These are phyloP conservation scores for Drosophila merina DNA, from an alignment of 2,888 invertebrate genomes.

Conservation along the genomic window DNA sequence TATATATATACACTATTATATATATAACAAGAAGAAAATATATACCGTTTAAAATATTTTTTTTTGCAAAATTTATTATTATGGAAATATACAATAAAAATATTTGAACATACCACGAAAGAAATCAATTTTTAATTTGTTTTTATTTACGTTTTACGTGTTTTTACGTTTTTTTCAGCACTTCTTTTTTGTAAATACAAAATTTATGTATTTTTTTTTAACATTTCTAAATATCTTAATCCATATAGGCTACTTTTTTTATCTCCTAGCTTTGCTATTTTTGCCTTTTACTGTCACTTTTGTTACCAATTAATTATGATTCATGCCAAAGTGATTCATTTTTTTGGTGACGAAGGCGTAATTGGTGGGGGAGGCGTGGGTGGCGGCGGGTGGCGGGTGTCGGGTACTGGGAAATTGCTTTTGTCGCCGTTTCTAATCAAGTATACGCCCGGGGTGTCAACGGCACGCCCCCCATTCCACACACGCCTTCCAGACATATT, in stretches of 20 bases:
- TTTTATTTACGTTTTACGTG: constrained; percentile 14
- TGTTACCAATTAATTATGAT: constrained; percentile 5
- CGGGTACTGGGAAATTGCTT: constrained; percentile 47
- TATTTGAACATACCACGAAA: constrained; percentile 73
- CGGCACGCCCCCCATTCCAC: constrained; percentile 31
- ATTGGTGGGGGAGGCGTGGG: too few relatives aligned
- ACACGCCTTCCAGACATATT: constrained; percentile 34
- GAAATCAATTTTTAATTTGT: constrained; percentile 34
- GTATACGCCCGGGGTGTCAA: constrained; percentile 12
- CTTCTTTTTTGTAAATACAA: neutral
- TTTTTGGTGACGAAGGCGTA: neutral
- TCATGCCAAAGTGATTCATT: constrained; percentile 35
- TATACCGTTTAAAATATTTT: constrained; percentile 33
- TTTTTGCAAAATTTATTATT: constrained; percentile 64
- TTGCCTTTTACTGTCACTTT: constrained; percentile 12
- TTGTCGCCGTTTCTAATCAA: constrained; percentile 71
- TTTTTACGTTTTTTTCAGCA: neutral
- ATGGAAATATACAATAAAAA: constrained; percentile 69
- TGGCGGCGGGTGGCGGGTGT: neutral
- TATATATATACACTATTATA: constrained; percentile 28
- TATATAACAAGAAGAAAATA: constrained; percentile 14
- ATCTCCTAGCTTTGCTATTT: neutral
- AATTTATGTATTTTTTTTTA: neutral
- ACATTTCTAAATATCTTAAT: neutral
- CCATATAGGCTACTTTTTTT: neutral